Evolutionary conservation across 2,797 vertebrate species (phyloP).

Genomic region (Mallotus villosus): DNA sequence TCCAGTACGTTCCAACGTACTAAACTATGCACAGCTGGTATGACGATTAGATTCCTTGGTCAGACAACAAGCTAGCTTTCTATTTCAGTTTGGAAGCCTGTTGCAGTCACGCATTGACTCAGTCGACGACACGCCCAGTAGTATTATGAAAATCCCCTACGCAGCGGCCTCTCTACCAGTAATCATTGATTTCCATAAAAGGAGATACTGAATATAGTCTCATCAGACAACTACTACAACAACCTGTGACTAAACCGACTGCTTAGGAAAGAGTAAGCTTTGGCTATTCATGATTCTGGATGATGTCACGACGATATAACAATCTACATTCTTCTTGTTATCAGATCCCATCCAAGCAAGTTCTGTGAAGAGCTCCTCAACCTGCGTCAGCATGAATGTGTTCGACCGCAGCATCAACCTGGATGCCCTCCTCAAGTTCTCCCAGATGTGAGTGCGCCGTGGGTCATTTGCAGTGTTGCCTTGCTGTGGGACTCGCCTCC

Average conservation of each 20-base stretch:
- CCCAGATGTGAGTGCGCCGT: slow-evolving; percentile 68
- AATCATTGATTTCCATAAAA: not conserved
- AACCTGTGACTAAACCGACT: not conserved
- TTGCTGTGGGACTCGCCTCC: too few species aligned
- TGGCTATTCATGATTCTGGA: not conserved
- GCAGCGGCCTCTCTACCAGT: not conserved
- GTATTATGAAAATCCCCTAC: not conserved
- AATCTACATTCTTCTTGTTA: not conserved
- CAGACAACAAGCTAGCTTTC: not conserved
- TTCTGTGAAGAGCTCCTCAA: slow-evolving; percentile 19
- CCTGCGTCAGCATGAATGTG: slow-evolving; percentile 68
- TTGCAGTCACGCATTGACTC: not conserved
- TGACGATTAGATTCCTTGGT: not conserved
- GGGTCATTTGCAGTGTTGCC: not conserved
- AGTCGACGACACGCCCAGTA: not conserved
- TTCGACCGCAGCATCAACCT: slow-evolving; percentile 75
- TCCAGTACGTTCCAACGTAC: too few species aligned
- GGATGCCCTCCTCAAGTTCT: slow-evolving; percentile 71
- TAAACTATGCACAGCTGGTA: not conserved
- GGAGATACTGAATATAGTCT: slow-evolving; percentile 2
- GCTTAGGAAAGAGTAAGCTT: not conserved
- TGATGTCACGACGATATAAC: too few species aligned
- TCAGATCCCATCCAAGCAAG: slow-evolving; percentile 14
- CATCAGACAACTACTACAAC: not conserved
- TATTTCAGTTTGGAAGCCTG: slow-evolving; percentile 4